Evolutionary conservation across 2,797 vertebrate species (phyloP).

Genomic region (Leucoraja ocellata): DNA sequence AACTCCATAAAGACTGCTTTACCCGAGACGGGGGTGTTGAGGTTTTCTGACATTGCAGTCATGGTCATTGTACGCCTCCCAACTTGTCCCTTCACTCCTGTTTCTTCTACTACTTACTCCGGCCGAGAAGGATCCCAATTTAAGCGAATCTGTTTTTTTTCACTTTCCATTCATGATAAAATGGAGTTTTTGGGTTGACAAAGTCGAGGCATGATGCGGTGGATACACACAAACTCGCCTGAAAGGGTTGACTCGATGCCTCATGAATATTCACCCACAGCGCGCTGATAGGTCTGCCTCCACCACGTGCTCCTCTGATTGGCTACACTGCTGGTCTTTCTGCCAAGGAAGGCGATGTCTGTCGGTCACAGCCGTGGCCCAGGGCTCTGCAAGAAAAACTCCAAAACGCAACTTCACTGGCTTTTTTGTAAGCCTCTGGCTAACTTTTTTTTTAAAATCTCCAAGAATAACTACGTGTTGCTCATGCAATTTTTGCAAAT

Average conservation of each 20-base stretch:
- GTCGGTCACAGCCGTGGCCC: neutral
- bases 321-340: conserved; percentile 77
- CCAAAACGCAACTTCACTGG: neutral
- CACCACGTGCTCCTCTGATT: conserved; percentile 86
- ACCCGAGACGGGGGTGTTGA: conserved; percentile 95
- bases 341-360: conserved; percentile 58
- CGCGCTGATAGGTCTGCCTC: conserved; percentile 87
- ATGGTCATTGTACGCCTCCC: conserved; percentile 78
- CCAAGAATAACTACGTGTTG: neutral
- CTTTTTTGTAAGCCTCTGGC: neutral
- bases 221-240: conserved; percentile 97
- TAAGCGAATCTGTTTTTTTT: conserved; percentile 94
- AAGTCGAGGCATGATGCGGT: conserved; percentile 97
- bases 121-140: conserved; percentile 94
- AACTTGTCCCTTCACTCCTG: conserved; percentile 29
- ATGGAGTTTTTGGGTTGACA: conserved; percentile 95
- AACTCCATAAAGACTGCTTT: conserved; percentile 99
- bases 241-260: conserved; percentile 97
- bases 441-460: neutral
- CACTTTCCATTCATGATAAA: conserved; percentile 99
- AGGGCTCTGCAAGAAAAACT: neutral
- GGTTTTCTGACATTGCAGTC: conserved; percentile 98
- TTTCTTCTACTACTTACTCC: conserved; percentile 88
- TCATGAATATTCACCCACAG: conserved; percentile 97
- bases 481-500: too few relatives aligned